These are phyloP conservation scores for Pangasius macronema DNA, from an alignment of 2,797 vertebrate genomes.

Conservation along the genomic window DNA sequence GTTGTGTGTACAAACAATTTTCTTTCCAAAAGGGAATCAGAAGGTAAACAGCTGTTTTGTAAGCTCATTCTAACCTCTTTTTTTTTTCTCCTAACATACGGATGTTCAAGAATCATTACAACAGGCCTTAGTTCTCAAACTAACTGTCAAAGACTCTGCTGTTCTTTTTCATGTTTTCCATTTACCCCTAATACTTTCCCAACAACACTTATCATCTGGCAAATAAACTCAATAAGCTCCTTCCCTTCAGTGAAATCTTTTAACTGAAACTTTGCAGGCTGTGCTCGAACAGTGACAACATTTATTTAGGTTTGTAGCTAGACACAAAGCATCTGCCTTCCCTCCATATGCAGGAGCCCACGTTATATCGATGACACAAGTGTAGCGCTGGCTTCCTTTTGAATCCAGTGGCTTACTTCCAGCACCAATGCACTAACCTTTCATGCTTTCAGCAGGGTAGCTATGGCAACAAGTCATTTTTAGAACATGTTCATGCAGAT, in stretches of 20 bases:
- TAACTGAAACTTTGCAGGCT: slow-evolving; percentile 39
- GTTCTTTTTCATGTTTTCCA: background rate
- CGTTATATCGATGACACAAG: slow-evolving; percentile 28
- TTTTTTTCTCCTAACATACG: background rate
- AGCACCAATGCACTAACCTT: slow-evolving; percentile 50
- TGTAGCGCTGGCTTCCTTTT: slow-evolving; percentile 34
- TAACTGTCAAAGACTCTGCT: background rate
- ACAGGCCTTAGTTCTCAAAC: background rate
- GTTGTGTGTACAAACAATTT: background rate
- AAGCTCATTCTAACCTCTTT: too few relatives aligned
- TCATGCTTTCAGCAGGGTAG: slow-evolving; percentile 66
- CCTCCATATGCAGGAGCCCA: slow-evolving; percentile 13
- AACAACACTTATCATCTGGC: slow-evolving; percentile 35
- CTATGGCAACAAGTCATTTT: slow-evolving; percentile 74
- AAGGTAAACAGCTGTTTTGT: background rate
- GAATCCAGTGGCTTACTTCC: slow-evolving; percentile 33
- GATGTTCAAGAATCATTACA: background rate
- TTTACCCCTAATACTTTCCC: slow-evolving; percentile 8
- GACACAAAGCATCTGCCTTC: slow-evolving; percentile 33
- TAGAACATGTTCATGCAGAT: slow-evolving; percentile 64
- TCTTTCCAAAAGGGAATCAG: background rate
- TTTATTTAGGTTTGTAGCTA: slow-evolving; percentile 20
- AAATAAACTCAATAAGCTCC: slow-evolving; percentile 46
- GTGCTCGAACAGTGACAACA: slow-evolving; percentile 49
- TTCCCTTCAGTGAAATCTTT: slow-evolving; percentile 32